A percentile compares a stretch with the other conserved stretches of the same genome.
phyloP scores from a whole-genome alignment of 2,113 vertebrate species.

The Oreochromis tanganicae region DNA sequence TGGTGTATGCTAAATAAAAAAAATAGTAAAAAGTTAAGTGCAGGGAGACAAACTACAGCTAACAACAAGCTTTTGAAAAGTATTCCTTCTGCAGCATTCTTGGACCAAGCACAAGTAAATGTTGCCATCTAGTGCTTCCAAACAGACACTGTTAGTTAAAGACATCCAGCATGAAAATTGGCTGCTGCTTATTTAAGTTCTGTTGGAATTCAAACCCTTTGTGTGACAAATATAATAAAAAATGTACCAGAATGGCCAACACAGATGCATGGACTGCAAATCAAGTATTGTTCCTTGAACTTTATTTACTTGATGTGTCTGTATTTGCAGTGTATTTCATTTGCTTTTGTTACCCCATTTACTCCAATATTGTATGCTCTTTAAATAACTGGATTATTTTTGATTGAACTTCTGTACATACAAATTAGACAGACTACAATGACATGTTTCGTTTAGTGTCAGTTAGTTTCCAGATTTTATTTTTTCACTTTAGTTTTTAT shows the following conservation, averaged over 20 bases:
- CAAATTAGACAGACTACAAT: not conserved
- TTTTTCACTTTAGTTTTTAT: not conserved
- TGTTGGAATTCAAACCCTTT: not conserved
- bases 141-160: not conserved
- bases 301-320: not conserved
- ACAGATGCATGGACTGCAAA: not conserved
- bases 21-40: not conserved
- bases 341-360: not conserved
- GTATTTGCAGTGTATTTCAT: not conserved
- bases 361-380: not conserved
- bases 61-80: not conserved
- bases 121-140: conserved; percentile 67
- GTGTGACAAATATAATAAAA: not conserved
- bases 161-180: not conserved
- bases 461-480: not conserved
- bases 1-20: not conserved
- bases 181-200: not conserved
- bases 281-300: not conserved
- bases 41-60: not conserved
- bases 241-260: not conserved
- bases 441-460: not conserved
- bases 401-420: not conserved
- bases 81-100: not conserved
- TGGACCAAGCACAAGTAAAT: conserved; percentile 9
- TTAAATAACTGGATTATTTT: not conserved